phyloP scores from a whole-genome alignment of 2,888 invertebrate species.

The Unio delphinus region DNA sequence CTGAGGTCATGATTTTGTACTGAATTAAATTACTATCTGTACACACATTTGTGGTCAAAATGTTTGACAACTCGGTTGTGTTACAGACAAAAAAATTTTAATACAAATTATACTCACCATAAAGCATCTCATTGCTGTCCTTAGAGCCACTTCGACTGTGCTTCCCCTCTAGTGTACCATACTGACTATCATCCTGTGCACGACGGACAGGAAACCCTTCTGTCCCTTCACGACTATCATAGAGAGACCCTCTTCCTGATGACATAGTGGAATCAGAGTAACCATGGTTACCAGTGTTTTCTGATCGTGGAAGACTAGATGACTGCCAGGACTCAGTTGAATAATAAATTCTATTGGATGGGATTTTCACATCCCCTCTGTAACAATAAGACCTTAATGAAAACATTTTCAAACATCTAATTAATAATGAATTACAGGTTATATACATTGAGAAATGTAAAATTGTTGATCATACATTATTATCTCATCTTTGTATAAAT shows the following conservation, averaged over 20 bases:
- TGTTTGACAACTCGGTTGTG: slow-evolving; percentile 4
- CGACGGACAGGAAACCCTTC: slow-evolving; percentile 39
- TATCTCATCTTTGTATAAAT: too few relatives aligned
- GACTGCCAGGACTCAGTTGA: slow-evolving; percentile 32
- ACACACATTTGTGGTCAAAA: too few relatives aligned
- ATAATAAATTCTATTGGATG: slow-evolving; percentile 30
- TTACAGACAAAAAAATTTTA: background rate
- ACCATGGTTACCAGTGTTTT: slow-evolving; percentile 35
- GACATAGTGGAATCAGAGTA: slow-evolving; percentile 57
- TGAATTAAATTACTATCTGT: too few relatives aligned
- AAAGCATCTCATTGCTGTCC: slow-evolving; percentile 51
- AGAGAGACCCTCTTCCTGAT: slow-evolving; percentile 53
- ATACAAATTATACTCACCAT: slow-evolving; percentile 34
- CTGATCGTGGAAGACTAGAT: slow-evolving; percentile 31
- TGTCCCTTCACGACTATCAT: slow-evolving; percentile 45
- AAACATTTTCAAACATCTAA: background rate
- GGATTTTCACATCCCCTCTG: slow-evolving; percentile 42
- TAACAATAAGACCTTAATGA: background rate
- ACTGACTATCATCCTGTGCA: slow-evolving; percentile 42
- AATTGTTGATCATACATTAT: background rate
- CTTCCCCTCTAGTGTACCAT: slow-evolving; percentile 49
- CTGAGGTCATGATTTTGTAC: too few relatives aligned
- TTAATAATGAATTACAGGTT: background rate
- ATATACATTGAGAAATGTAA: background rate
- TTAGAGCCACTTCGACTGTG: slow-evolving; percentile 55